Evolutionary conservation across 2,113 vertebrate genomes (phyloP), one percentile per base, ranked within the genome.

Genomic region (Fukomys damarensis): DNA sequence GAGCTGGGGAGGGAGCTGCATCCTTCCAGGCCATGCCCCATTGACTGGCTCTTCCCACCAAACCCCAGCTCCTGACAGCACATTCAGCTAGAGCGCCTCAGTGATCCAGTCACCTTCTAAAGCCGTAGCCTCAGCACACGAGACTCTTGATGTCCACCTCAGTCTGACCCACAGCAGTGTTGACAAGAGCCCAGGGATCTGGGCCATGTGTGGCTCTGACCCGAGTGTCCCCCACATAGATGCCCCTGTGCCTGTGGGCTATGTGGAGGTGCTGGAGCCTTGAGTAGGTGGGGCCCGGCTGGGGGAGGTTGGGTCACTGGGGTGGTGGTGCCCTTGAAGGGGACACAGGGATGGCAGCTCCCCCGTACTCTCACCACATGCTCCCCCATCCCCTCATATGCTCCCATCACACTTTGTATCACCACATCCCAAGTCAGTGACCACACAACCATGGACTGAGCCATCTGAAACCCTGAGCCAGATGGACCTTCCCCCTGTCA

Each of bases 321-420:
- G 41, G 38, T 11, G 7, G 43, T 8, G 72, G 43, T 30, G 52
- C 19, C n/a, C 52, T 66, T 58, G 38, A 28, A 66, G 30, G 30
- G 58, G 46, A 46, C 12, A 16, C 26, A 58, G 38, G 10, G 7
- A 58, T 3, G 14, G 22, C 32, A 4, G 16, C 17, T 7, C 32
- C 19, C 1, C 26, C 46, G 46, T 17, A 11, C 28, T 66, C 41
- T 16, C 4, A 12, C 19, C 0, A 17, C 7, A 26, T 10, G 9
- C 30, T 49, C 11, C 22, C 11, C 14, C 19, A 38, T 10, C 5
- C 13, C 32, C 14, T 14, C 38, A 24, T 19, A 26, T 30, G 2
- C 13, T 46, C 22, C 72, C 5, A 12, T 26, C 24, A 30, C 13
- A 49, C 72, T 76, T 41, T 28, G 43, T 76, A 41, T 49, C 3